Conservation (phyloP, 2,888 invertebrate species). For the Galeruca laticollis region DNA sequence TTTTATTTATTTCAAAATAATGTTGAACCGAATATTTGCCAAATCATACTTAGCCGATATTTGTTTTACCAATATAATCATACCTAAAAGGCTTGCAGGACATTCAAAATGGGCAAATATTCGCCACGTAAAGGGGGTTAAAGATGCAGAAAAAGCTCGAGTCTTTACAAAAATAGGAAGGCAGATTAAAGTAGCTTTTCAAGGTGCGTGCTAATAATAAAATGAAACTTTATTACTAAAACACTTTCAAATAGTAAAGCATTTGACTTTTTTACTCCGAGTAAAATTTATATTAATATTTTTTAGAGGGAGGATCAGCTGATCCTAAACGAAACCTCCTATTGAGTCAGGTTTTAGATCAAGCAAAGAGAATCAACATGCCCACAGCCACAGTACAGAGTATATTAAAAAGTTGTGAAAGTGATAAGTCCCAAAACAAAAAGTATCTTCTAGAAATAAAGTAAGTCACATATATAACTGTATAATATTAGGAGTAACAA, state of each 20-base stretch:
- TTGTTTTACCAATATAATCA: conserved; percentile 11
- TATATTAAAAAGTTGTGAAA: conserved; percentile 69
- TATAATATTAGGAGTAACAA: too few relatives aligned
- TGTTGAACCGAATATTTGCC: conserved; percentile 20
- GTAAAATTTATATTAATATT: conserved; percentile 34
- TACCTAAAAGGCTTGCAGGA: conserved; percentile 69
- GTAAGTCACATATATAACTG: conserved; percentile 50
- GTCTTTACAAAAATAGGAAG: conserved; percentile 68
- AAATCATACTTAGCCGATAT: conserved; percentile 6
- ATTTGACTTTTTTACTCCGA: neutral
- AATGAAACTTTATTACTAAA: neutral
- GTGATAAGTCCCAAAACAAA: conserved; percentile 63
- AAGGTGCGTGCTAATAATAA: conserved; percentile 66
- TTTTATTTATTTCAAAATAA: neutral
- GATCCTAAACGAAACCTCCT: conserved; percentile 73
- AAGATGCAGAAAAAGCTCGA: conserved; percentile 71
- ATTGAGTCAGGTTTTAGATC: conserved; percentile 72
- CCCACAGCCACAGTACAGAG: conserved; percentile 74
- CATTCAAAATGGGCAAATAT: conserved; percentile 87
- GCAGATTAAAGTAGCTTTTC: conserved; percentile 73
- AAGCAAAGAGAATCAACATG: conserved; percentile 74
- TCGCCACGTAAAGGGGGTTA: conserved; percentile 75
- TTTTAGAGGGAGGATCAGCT: conserved; percentile 71
- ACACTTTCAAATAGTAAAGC: too few relatives aligned
- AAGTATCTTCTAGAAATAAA: conserved; percentile 66